These are phyloP conservation scores for Eumacrocentrus americanus DNA, from an alignment of 2,888 invertebrate species.

Conservation along the genomic window DNA sequence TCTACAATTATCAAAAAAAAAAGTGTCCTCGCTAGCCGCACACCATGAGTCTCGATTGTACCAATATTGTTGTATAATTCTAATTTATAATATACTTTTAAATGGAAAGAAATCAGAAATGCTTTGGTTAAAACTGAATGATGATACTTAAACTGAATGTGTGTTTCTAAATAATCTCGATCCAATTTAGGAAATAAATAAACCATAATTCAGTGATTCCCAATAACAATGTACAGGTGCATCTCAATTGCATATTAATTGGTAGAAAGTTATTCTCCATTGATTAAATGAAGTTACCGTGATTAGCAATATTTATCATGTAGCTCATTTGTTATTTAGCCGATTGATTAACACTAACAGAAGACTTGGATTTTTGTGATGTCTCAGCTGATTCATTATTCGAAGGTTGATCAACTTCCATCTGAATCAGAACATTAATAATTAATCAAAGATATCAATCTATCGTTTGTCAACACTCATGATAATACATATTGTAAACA, in stretches of 20 bases:
- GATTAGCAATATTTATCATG: conserved; percentile 23
- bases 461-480: not conserved
- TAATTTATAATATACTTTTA: no score
- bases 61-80: no score
- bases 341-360: conserved; percentile 48
- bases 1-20: no score
- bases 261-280: not conserved
- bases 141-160: not conserved
- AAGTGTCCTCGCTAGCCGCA: no score
- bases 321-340: conserved; percentile 57
- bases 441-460: no score
- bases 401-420: conserved; percentile 55
- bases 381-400: conserved; percentile 54
- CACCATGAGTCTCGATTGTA: no score
- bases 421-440: no score
- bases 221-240: conserved; percentile 33
- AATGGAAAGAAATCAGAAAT: not conserved
- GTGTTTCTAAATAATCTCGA: conserved; percentile 4
- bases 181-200: not conserved
- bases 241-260: not conserved
- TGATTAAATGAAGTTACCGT: conserved; percentile 39
- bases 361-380: conserved; percentile 55
- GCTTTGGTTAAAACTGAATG: conserved; percentile 7
- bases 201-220: no score
- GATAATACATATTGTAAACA: not conserved